Evolutionary conservation across 2,113 vertebrate species (phyloP), one percentile per base, ranked within the genome.

Genomic region (Pterocles gutturalis): DNA sequence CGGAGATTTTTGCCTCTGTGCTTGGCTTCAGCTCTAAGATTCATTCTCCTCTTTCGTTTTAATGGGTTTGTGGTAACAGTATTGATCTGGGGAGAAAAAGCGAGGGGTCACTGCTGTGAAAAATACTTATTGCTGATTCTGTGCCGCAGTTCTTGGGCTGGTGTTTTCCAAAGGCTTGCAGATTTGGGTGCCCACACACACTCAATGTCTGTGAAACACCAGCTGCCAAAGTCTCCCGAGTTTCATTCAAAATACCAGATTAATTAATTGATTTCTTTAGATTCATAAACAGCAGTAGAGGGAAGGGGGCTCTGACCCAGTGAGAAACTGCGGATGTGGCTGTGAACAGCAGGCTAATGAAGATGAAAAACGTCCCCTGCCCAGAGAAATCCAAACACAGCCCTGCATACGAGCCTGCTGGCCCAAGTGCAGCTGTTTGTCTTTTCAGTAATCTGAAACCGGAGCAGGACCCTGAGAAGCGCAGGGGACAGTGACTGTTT

Each of bases 391-490:
- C 95, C 90, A 97, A 90, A 93, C 88, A 93, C 72, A 81, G 77
- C 5, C 77, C 65, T 72, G 53, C 57, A 57, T 29, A 67, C 20
- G 75, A 76, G 65, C 33, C 81, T 92, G 72, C 25, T 91, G 90
- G 96, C 92, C 95, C 94, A 69, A 96, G 90, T 72, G 92, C 86
- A 91, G 83, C 90, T 89, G 90, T 95, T 95, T 96, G 90, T 94
- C 95, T 92, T 93, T 71, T n/a, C 86, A 78, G 88, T 75, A 78
- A 94, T 93, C 64, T 5, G 28, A 86, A 70, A 88, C 76, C 7
- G 0, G 31, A 86, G 89, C 67, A 66, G 90, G 51, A 60, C 67
- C 85, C 86, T 26, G 82, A 36, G 86, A 41, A 84, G 83, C 71
- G 10, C 20, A 49, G 76, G 67, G 81, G 92, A 75, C 72, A n/a